phyloP scores from a whole-genome alignment of 2,113 vertebrate species.

The Tricholaema leucomelas region DNA sequence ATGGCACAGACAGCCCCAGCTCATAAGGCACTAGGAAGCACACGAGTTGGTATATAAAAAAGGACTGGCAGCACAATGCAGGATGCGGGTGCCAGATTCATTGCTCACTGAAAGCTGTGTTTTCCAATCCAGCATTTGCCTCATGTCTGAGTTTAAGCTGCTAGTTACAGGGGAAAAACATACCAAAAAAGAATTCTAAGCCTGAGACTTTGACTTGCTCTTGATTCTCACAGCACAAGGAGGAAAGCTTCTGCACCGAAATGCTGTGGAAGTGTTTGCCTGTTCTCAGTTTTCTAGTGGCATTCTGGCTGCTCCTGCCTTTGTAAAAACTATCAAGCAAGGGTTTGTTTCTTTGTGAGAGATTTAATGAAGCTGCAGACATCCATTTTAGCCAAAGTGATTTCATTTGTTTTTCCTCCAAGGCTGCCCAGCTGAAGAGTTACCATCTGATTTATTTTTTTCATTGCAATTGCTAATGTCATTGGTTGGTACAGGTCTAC shows the following conservation, averaged over 20 bases:
- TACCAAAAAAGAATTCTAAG: not conserved
- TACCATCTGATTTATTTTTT: conserved; percentile 8
- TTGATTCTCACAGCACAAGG: not conserved
- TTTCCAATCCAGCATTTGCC: conserved; percentile 37
- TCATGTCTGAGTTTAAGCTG: conserved; percentile 27
- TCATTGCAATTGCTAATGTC: not conserved
- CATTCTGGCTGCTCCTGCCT: not conserved
- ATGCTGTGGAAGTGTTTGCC: not conserved
- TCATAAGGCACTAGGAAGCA: conserved; percentile 38
- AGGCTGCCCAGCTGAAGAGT: conserved; percentile 41
- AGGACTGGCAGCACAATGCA: conserved; percentile 63
- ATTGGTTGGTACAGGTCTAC: not conserved
- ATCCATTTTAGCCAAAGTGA: conserved; percentile 50
- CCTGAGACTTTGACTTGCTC: not conserved
- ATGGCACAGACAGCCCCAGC: conserved; percentile 34
- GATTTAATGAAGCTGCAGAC: conserved; percentile 29
- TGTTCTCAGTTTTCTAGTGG: not conserved
- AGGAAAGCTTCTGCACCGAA: not conserved
- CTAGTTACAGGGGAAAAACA: not conserved
- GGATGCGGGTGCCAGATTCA: conserved; percentile 22
- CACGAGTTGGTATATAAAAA: conserved; percentile 44
- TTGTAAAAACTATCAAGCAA: conserved; percentile 45
- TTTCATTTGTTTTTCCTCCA: conserved; percentile 58
- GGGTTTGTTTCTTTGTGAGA: conserved; percentile 23
- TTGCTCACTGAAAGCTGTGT: conserved; percentile 32